A percentile compares a stretch with the other conserved stretches of the same genome.
phyloP scores from a whole-genome alignment of 2,888 invertebrate species.

The Didymodactylos carnosus region DNA sequence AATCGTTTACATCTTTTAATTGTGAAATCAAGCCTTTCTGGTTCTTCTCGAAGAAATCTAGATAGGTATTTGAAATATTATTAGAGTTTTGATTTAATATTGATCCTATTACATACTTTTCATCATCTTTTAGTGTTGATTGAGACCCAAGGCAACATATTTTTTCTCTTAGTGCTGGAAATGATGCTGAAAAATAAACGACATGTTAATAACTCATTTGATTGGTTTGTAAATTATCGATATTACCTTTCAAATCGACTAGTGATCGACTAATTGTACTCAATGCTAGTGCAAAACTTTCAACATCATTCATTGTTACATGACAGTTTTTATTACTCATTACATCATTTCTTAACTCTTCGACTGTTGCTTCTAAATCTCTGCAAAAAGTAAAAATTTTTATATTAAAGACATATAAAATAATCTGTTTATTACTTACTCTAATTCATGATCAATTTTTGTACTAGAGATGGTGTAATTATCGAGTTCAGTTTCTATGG shows the following conservation, averaged over 20 bases:
- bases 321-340: slow-evolving; percentile 81
- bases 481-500: not conserved
- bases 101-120: slow-evolving; percentile 77
- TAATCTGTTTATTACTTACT: not conserved
- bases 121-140: slow-evolving; percentile 37
- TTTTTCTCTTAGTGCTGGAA: not conserved
- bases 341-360: slow-evolving; percentile 77
- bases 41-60: slow-evolving; percentile 65
- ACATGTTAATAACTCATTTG: not conserved
- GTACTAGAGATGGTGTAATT: not conserved
- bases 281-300: slow-evolving; percentile 49
- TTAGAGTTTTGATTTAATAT: too few species aligned
- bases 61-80: not conserved
- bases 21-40: slow-evolving; percentile 68
- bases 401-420: not conserved
- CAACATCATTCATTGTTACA: slow-evolving; percentile 92
- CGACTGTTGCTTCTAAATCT: slow-evolving; percentile 79
- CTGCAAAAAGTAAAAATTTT: slow-evolving; percentile 32
- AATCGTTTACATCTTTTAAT: slow-evolving; percentile 81
- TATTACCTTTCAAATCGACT: slow-evolving; percentile 58
- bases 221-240: too few species aligned
- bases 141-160: not conserved
- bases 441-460: slow-evolving; percentile 1
- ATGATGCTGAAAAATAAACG: not conserved
- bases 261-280: slow-evolving; percentile 44